Evolutionary conservation across 2,888 invertebrate genomes (phyloP), one percentile per base, ranked within the genome.

Genomic region (Onchidella celtica): DNA sequence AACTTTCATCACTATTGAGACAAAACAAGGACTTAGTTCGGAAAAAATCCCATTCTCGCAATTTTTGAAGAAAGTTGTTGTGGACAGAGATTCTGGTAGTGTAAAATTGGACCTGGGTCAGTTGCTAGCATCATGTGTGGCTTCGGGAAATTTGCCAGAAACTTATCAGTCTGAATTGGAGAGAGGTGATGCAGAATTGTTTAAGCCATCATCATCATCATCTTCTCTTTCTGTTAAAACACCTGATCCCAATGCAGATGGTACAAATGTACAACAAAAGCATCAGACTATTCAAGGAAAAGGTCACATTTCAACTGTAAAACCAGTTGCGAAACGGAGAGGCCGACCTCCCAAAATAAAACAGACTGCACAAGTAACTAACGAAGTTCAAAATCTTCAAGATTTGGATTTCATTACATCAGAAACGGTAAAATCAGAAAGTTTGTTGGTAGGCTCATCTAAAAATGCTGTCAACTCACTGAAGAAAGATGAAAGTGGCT

Each of bases 1-100:
- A 21, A 79, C 72, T 24, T 81, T 76, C 57, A 76, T 81, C 24
- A 81, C 76, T 34, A 70, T 81, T 57, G 75, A 81, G 40, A 81
- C 81, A 3, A 81, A 81, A 76, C 70, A 76, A 36, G 81, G 81
- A n/a, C 63, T 69, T 6, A 81, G 81, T 24, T 76, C 81, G 21
- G 69, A 81, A 34, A 76, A 76, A 40, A 76, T 81, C 29, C 81
- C 81, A 40, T 76, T 81, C 57, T 76, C 63, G 3, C 81, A 81
- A 47, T 81, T 76, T 70, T 24, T 81, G 36, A 70, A 76, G 57
- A 69, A 75, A 40, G 59, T 81, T 66, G 65, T 76, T 27, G 66
- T 79, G 14, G 79, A 79, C 57, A 47, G 27, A 55, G 66, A 73
- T 14, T 79, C 79, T 32, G 79, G 79, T 24, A 73, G 73, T 66